Percentiles rank a stretch among this genome's conserved stretches.
Evolutionary conservation across 2,797 vertebrate species (phyloP).

Genomic region (Bradypodion ventrale): DNA sequence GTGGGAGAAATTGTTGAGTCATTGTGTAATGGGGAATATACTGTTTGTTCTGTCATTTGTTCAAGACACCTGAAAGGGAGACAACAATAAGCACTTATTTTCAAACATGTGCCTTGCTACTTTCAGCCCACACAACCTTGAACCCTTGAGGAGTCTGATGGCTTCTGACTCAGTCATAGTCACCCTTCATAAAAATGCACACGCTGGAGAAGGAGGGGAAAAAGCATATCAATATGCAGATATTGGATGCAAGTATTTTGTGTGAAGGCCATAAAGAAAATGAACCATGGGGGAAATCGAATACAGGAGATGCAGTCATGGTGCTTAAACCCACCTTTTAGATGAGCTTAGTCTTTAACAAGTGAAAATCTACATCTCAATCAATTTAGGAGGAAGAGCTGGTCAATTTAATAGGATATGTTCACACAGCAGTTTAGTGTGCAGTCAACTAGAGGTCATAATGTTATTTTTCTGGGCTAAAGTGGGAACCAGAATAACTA

Average conservation of each 20-base stretch:
- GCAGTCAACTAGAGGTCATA: no score
- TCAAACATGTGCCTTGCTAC: slow-evolving; percentile 59
- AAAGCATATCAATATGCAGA: slow-evolving; percentile 47
- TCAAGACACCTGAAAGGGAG: slow-evolving; percentile 54
- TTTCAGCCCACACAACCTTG: slow-evolving; percentile 61
- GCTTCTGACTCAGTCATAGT: slow-evolving; percentile 59
- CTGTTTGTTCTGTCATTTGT: slow-evolving; percentile 59
- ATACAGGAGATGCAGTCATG: slow-evolving; percentile 43
- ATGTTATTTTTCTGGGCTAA: no score
- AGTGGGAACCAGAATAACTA: no score
- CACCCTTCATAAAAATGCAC: slow-evolving; percentile 50
- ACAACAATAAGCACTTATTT: slow-evolving; percentile 60
- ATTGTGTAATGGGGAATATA: slow-evolving; percentile 48
- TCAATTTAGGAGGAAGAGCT: background rate
- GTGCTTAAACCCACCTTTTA: slow-evolving; percentile 53
- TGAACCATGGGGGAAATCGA: slow-evolving; percentile 56
- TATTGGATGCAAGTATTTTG: slow-evolving; percentile 45
- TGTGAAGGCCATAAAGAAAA: slow-evolving; percentile 62
- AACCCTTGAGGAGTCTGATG: slow-evolving; percentile 61
- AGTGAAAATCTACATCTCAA: background rate
- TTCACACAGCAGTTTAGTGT: background rate
- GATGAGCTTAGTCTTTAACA: slow-evolving; percentile 48
- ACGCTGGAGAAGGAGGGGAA: slow-evolving; percentile 44
- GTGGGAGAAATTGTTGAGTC: slow-evolving; percentile 43
- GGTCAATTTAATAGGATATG: background rate